Evolutionary conservation across 2,113 vertebrate genomes (phyloP).

Genomic region (Rhea americana): DNA sequence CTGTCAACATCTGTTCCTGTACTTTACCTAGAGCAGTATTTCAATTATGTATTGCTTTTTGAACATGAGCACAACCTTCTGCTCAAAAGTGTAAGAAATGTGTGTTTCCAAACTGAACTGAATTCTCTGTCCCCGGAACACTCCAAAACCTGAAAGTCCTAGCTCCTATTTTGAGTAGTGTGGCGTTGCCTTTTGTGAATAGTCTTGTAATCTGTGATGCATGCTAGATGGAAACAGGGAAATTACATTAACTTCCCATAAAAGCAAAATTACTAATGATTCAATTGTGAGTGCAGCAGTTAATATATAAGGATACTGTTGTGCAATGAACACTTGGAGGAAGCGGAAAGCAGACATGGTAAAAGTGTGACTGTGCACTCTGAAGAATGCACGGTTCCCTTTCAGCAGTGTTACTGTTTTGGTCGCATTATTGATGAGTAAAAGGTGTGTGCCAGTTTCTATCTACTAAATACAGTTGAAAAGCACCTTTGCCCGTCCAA

Average conservation of each 20-base stretch:
- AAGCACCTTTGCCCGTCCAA: not conserved
- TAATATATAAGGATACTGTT: not conserved
- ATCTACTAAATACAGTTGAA: not conserved
- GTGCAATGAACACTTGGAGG: not conserved
- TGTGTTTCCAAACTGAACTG: not conserved
- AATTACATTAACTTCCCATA: not conserved
- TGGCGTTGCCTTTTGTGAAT: not conserved
- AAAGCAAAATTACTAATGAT: not conserved
- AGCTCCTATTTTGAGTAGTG: not conserved
- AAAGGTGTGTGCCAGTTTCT: not conserved
- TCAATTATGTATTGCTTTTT: not conserved
- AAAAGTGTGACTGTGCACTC: not conserved
- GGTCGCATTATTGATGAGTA: rapidly evolving
- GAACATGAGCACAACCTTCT: not conserved
- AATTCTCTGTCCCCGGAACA: not conserved
- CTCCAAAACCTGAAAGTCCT: not conserved
- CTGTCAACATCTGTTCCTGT: not conserved
- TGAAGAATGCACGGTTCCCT: not conserved
- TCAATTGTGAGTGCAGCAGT: not conserved
- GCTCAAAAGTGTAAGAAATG: not conserved
- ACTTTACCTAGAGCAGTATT: not conserved
- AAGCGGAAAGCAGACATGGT: not conserved
- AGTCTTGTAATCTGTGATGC: not conserved
- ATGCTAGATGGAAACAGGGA: not conserved
- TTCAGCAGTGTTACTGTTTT: not conserved